Base-by-base conservation (phyloP, 2,113 vertebrate species). In the Nothoprocta perdicaria region DNA sequence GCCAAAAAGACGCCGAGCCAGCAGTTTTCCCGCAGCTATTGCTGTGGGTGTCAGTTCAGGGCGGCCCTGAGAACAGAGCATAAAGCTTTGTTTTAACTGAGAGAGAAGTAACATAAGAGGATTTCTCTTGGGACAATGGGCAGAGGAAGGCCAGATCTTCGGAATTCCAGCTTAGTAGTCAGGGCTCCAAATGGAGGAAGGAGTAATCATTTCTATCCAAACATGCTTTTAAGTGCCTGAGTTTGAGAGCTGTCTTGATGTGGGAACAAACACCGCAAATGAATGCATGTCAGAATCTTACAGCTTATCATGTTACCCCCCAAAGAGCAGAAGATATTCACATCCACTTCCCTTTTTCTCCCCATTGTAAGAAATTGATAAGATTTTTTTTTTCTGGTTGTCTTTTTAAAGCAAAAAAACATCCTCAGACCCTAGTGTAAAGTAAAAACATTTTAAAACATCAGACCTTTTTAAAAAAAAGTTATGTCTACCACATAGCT, bases 1-100 rank as follows among this genome's bases (percentile, higher is more conserved):
- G 48, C 97, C 97, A 0, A 98, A 95, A 52, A 99, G 97, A 84
- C 99, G 97, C 50, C 72, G 98, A 63, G 99, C 99, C 65, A 99
- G 98, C 48, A 99, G 97, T 68, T 97, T 99, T 63, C 99, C 99
- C 0, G 99, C 98, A 93, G 98, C 98, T 74, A 99, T 97, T 35
- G 99, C 99, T 1, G 98, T 98, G 10, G 99, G 99, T 10, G 99
- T 99, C 95, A 99, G 96, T 74, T 99, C 99, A 17, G 99, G 99
- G 45, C 98, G 98, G 80, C 98, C 98, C 99, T 99, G 53, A 41
- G 53, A 50, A 89, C 19, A 94, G 33, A 92, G 35, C 33, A 66
- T 10, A 91, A 29, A 86, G 69, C 52, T 77, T 74, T 77, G 66
- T 27, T 61, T 89, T 18, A 65, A 46, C 48, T 41, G 1, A 14